Evolutionary conservation across 2,797 vertebrate species (phyloP), one percentile per base, ranked within the genome.

Genomic region (Microtus obscurus): DNA sequence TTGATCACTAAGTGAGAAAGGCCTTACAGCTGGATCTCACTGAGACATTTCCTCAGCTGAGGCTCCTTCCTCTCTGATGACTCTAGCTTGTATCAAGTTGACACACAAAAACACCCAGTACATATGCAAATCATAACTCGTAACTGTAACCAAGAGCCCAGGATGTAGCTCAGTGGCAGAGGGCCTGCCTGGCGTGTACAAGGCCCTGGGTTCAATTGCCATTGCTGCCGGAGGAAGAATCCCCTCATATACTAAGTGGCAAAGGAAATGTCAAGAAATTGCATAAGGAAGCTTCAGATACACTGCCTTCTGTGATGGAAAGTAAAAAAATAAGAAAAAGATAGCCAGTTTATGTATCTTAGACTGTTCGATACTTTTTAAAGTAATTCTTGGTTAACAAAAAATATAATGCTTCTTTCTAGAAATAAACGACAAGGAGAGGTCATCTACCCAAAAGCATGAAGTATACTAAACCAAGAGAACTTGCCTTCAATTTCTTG

Each of bases 321-420:
- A 89, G 80, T 71, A 93, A n/a, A 92, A 95, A 93, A 87, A 85
- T 63, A 91, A 56, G 10, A 74, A 77, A 80, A 23, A 56, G 3
- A 34, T 37, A 65, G 16, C 34, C 11, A 37, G n/a, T 40, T 8
- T 63, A 12, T 71, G 4, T 14, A 45, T 17, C 53, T 89, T 43
- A 78, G 51, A 93, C 78, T 95, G 53, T 71, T 89, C 45, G 34
- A 76, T 51, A 85, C 2, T 13, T 86, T 95, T 86, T 73, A 92
- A 90, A 78, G 31, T 83, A 85, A 92, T 34, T 83, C n/a, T 83
- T 95, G 85, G 27, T 80, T 92, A 93, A 45, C 27, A 82, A 90
- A 51, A 78, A 85, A 93, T 51, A 34, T 88, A 94, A 53, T 56
- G 85, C 56, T 51, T 27, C 23, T 71, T 23, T 87, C 95, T 79